Percentiles rank a stretch among this genome's conserved stretches.
phyloP scores from a whole-genome alignment of 2,797 vertebrate species.

The Eulemur coronatus region DNA sequence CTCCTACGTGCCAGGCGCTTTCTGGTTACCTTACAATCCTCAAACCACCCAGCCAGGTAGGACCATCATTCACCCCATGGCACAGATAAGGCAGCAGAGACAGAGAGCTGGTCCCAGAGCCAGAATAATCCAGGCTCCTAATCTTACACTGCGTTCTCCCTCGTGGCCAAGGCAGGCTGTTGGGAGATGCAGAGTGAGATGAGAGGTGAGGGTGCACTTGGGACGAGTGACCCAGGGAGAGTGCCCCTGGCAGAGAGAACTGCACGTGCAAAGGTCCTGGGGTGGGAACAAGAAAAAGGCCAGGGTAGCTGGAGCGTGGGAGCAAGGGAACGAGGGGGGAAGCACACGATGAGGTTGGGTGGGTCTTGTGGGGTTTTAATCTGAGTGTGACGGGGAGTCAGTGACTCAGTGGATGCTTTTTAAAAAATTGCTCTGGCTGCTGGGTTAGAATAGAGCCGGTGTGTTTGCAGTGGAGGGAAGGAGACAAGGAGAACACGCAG shows the following conservation, averaged over 20 bases:
- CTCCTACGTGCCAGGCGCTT: rapidly evolving
- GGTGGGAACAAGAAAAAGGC: background rate
- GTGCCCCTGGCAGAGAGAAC: background rate
- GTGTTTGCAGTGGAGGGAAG: rapidly evolving
- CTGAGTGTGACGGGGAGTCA: background rate
- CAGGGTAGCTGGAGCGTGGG: rapidly evolving
- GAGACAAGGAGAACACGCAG: background rate
- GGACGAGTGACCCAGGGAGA: background rate
- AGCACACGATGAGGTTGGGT: no score
- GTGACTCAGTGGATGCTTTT: background rate
- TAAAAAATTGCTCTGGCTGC: background rate
- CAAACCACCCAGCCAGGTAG: background rate
- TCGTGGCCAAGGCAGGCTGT: rapidly evolving
- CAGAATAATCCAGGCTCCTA: background rate
- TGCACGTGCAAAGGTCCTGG: background rate
- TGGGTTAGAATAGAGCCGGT: background rate
- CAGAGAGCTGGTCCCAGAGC: background rate
- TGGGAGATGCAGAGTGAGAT: no score
- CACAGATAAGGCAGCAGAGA: background rate
- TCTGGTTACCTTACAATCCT: background rate
- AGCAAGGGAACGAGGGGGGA: rapidly evolving
- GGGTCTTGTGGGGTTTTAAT: background rate
- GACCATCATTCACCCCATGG: rapidly evolving
- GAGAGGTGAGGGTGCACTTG: background rate
- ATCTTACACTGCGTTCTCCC: rapidly evolving